Evolutionary conservation across 1,140 invertebrate genomes (phyloP).

Genomic region (Acromyrmex charruanus): DNA sequence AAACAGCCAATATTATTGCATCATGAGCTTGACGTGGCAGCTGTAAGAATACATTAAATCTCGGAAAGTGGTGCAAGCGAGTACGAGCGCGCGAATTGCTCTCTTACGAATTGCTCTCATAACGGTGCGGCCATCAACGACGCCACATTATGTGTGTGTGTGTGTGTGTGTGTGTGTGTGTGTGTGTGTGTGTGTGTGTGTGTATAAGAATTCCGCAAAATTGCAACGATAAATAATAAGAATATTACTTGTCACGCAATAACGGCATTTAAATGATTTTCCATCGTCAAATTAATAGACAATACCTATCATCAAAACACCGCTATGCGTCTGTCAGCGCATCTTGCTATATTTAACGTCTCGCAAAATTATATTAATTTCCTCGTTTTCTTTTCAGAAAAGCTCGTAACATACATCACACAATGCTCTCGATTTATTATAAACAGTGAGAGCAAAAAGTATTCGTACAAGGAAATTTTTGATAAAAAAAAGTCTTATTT

Average conservation of each 20-base stretch:
- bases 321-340: not conserved
- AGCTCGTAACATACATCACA: not conserved
- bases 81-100: slow-evolving; percentile 11
- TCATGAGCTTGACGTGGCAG: slow-evolving; percentile 55
- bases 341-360: not conserved
- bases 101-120: not conserved
- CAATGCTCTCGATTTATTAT: not conserved
- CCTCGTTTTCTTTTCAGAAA: not conserved
- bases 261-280: slow-evolving; percentile 12
- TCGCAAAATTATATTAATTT: not conserved
- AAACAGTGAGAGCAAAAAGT: too few relatives aligned
- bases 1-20: slow-evolving; percentile 69
- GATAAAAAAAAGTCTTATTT: too few relatives aligned
- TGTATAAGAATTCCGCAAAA: not conserved
- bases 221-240: not conserved
- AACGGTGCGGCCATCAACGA: not conserved
- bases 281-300: not conserved
- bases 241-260: not conserved
- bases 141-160: not conserved
- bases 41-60: slow-evolving; percentile 60
- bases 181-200: too few relatives aligned
- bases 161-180: too few relatives aligned
- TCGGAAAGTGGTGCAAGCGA: slow-evolving; percentile 32
- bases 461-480: too few relatives aligned
- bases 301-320: not conserved